Evolutionary conservation across 2,797 vertebrate species (phyloP).

Genomic region (Telmatherina bonti): DNA sequence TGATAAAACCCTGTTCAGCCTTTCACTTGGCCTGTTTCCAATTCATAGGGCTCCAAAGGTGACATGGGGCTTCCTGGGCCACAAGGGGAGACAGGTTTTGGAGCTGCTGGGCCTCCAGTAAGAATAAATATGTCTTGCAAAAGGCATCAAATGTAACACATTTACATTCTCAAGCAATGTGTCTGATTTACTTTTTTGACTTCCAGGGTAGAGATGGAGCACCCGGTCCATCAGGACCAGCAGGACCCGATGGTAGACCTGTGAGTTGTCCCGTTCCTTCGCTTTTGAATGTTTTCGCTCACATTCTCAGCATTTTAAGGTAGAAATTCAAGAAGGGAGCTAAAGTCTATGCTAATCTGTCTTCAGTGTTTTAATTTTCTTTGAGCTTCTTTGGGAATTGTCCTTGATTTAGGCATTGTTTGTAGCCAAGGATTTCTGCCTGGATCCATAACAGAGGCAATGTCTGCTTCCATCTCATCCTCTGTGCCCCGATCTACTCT

Average conservation of each 20-base stretch:
- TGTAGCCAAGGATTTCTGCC: slow-evolving; percentile 73
- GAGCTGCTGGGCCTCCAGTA: slow-evolving; percentile 85
- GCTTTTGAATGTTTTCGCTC: slow-evolving; percentile 23
- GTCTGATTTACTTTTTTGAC: slow-evolving; percentile 33
- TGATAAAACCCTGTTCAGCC: background rate
- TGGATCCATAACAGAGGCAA: slow-evolving; percentile 75
- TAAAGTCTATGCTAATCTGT: slow-evolving; percentile 22
- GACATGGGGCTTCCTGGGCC: slow-evolving; percentile 84
- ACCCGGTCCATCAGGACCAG: slow-evolving; percentile 80
- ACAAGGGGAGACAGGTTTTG: slow-evolving; percentile 80
- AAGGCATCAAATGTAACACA: background rate
- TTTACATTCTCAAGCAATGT: slow-evolving; percentile 26
- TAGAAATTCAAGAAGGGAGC: slow-evolving; percentile 30
- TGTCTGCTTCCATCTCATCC: slow-evolving; percentile 80
- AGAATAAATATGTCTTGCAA: slow-evolving; percentile 45
- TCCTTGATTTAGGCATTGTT: slow-evolving; percentile 75
- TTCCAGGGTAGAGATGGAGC: slow-evolving; percentile 83
- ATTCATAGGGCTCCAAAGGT: slow-evolving; percentile 85
- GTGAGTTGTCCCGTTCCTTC: slow-evolving; percentile 79
- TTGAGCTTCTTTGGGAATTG: slow-evolving; percentile 63
- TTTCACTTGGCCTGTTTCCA: slow-evolving; percentile 5
- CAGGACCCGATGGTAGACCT: slow-evolving; percentile 83
- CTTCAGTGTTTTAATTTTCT: slow-evolving; percentile 55
- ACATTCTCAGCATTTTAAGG: slow-evolving; percentile 26
- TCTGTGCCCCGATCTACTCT: slow-evolving; percentile 74